Conservation (phyloP, 2,113 vertebrate genomes). For the Coryphaenoides rupestris region DNA sequence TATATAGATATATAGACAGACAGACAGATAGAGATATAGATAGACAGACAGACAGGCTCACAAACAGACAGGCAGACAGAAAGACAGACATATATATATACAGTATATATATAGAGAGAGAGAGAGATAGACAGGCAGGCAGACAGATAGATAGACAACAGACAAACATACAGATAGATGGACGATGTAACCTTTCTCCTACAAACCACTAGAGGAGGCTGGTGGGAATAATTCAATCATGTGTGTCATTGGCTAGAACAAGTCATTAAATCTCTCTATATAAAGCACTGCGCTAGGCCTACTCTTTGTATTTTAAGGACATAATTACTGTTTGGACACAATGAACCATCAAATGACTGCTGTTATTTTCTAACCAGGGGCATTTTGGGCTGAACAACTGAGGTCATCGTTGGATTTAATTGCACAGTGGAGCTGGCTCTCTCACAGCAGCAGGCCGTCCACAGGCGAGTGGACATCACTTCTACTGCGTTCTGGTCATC, state of each 20-base stretch:
- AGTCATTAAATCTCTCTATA: no score
- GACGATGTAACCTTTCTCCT: no score
- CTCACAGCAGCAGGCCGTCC: conserved; percentile 9
- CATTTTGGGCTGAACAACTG: conserved; percentile 40
- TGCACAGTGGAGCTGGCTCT: conserved; percentile 28
- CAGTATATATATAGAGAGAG: no score
- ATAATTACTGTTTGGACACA: conserved; percentile 62
- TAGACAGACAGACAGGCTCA: background rate
- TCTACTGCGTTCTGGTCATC: background rate
- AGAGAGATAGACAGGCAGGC: background rate
- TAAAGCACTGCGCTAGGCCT: conserved; percentile 29
- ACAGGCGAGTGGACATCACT: no score
- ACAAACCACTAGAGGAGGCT: background rate
- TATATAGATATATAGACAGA: no score
- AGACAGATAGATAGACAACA: background rate
- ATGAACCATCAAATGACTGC: conserved; percentile 50
- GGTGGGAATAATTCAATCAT: no score
- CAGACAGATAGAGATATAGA: no score
- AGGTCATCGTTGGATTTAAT: conserved; percentile 39
- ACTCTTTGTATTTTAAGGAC: conserved; percentile 52
- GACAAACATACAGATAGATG: no score
- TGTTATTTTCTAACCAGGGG: conserved; percentile 40
- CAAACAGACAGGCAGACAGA: background rate
- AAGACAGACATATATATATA: no score
- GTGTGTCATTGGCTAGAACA: no score